phyloP scores from a whole-genome alignment of 35 echinoderm and acorn worm species.

The Holothuria glaberrima region DNA sequence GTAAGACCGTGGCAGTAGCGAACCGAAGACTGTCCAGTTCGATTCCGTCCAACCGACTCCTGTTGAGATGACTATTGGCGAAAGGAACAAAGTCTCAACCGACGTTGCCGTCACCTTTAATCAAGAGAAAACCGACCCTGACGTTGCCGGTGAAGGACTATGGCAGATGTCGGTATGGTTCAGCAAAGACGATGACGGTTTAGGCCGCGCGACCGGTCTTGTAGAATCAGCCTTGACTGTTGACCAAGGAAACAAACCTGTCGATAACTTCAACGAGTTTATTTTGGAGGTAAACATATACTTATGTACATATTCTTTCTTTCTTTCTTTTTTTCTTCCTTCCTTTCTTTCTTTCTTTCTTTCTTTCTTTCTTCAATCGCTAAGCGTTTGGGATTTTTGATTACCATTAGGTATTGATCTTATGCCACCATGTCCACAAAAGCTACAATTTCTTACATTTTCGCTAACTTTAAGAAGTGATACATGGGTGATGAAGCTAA shows the following conservation, averaged over 20 bases:
- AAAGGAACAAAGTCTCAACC: slow-evolving; percentile 27
- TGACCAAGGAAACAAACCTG: slow-evolving; percentile 16
- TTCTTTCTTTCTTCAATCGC: too few relatives aligned
- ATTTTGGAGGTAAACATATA: slow-evolving; percentile 11
- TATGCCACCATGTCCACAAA: too few relatives aligned
- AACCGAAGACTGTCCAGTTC: slow-evolving; percentile 30
- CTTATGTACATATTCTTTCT: not conserved
- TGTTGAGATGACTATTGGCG: not conserved
- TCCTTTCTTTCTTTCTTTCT: too few relatives aligned
- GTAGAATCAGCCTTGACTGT: not conserved
- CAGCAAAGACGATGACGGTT: slow-evolving; percentile 41
- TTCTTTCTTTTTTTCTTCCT: too few relatives aligned
- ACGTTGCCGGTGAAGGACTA: slow-evolving; percentile 19
- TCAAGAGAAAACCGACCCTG: slow-evolving; percentile 23
- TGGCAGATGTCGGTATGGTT: slow-evolving; percentile 28
- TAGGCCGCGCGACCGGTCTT: not conserved
- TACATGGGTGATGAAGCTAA: too few relatives aligned
- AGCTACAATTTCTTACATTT: too few relatives aligned
- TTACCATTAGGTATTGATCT: too few relatives aligned
- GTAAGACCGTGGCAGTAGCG: slow-evolving; percentile 21
- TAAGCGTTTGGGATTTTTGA: too few relatives aligned
- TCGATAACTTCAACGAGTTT: slow-evolving; percentile 39
- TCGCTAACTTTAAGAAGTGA: too few relatives aligned
- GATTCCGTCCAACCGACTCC: slow-evolving; percentile 20
- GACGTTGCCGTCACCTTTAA: slow-evolving; percentile 13